Evolutionary conservation across 2,113 vertebrate genomes (phyloP).

Genomic region (Ictalurus punctatus): DNA sequence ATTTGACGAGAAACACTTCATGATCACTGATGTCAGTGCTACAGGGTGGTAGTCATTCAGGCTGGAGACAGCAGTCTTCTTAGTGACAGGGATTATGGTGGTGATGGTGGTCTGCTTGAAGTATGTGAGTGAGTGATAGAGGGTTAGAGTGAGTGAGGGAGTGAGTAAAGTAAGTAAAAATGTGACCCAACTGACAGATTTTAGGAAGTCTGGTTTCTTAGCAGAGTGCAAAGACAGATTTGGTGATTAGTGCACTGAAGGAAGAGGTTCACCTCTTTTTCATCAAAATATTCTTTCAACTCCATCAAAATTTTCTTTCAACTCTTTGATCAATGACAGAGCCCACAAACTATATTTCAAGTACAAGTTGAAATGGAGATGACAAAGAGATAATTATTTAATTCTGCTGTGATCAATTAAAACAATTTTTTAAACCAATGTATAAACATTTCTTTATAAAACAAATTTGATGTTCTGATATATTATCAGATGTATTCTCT

Average conservation of each 20-base stretch:
- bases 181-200: not conserved
- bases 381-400: not conserved
- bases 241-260: not conserved
- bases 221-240: not conserved
- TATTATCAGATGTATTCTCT: not conserved
- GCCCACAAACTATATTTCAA: not conserved
- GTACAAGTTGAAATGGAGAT: not conserved
- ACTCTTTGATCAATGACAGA: too few relatives aligned
- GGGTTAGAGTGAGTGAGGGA: not conserved
- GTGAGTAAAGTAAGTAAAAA: not conserved
- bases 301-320: not conserved
- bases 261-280: not conserved
- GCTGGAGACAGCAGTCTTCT: too few relatives aligned
- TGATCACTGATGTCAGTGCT: too few relatives aligned
- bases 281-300: not conserved
- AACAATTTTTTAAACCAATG: not conserved
- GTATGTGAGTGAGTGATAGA: not conserved
- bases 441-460: not conserved
- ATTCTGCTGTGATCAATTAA: not conserved
- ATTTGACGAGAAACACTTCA: too few relatives aligned
- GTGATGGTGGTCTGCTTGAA: too few relatives aligned
- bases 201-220: not conserved
- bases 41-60: too few relatives aligned
- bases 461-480: not conserved
- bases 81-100: too few relatives aligned